Evolutionary conservation across 2,797 vertebrate species (phyloP), one percentile per base, ranked within the genome.

Genomic region (Betta splendens): DNA sequence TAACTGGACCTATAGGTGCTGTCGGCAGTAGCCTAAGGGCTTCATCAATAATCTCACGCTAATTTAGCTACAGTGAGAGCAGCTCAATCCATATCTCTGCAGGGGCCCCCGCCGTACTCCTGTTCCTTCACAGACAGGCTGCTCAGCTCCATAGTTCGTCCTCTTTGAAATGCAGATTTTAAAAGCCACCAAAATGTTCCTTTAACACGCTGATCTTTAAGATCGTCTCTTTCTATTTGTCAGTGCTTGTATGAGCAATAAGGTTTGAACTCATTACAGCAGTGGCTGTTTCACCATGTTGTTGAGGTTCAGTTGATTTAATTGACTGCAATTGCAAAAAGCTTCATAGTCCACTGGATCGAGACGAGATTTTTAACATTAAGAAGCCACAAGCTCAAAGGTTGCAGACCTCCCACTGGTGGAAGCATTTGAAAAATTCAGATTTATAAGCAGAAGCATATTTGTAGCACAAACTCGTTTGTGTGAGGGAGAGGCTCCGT

Each of bases 11-110:
- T 21, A 16, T 36, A 35, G 55, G 25, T 46, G 62, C 62, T 50
- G 62, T 50, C 15, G 18, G 37, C 26, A n/a, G 33, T 46, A 60
- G 40, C 36, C 36, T 5, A 31, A 57, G 36, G 18, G 9, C 62
- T 65, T 48, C 28, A 42, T 80, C 79, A 5, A 71, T 69, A 67
- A 47, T 55, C 29, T 26, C 1, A 58, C 18, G 12, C 59, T 16
- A 20, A 22, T 39, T 39, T 42, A 3, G 42, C 56, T 31, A 13
- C 56, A 47, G 42, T 50, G 37, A 66, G 21, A 56, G 31, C 57
- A 33, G 50, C 36, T 67, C 25, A 35, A 66, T 79, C 75, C 64
- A 63, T 78, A 58, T 63, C 69, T 46, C 59, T 50, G 39, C 47
- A 26, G 60, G 59, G 20, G 47, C 44, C 29, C 9, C 9, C 21